phyloP scores from a whole-genome alignment of 2,113 vertebrate genomes.

The Labeo catla region DNA sequence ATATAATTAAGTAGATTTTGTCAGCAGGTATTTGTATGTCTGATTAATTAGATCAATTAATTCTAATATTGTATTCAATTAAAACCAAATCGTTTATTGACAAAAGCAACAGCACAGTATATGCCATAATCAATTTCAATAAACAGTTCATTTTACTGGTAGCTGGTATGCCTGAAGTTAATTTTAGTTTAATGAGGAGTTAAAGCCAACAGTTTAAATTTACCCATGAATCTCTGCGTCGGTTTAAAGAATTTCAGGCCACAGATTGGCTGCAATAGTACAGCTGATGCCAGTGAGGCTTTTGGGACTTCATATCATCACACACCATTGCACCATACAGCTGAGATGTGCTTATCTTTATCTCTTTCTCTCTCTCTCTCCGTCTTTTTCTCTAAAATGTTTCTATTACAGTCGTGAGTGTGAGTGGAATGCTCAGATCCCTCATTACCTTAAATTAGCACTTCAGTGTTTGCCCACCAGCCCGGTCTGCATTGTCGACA shows the following conservation, averaged over 20 bases:
- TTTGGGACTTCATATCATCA: constrained; percentile 30
- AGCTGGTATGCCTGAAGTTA: neutral
- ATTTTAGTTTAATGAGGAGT: neutral
- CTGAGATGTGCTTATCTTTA: constrained; percentile 21
- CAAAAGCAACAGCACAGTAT: neutral
- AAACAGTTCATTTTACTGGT: neutral
- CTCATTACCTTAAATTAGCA: constrained; percentile 49
- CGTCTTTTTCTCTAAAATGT: constrained; percentile 37
- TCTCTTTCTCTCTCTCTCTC: neutral
- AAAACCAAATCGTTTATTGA: neutral
- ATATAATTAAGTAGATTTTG: neutral
- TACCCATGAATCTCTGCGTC: neutral
- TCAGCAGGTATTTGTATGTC: neutral
- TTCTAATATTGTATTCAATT: neutral
- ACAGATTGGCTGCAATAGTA: neutral
- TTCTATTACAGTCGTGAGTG: constrained; percentile 35
- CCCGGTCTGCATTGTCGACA: constrained; percentile 19
- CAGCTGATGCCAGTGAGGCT: constrained; percentile 20
- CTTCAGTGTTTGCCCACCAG: constrained; percentile 46
- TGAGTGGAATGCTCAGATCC: constrained; percentile 32
- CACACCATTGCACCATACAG: constrained; percentile 42
- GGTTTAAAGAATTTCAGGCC: neutral
- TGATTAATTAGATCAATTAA: neutral
- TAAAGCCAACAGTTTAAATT: neutral
- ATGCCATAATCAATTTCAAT: neutral